Percentiles rank a stretch among this genome's conserved stretches.
Conservation (phyloP, 2,888 invertebrate species). For the Drosophila subquinaria region DNA sequence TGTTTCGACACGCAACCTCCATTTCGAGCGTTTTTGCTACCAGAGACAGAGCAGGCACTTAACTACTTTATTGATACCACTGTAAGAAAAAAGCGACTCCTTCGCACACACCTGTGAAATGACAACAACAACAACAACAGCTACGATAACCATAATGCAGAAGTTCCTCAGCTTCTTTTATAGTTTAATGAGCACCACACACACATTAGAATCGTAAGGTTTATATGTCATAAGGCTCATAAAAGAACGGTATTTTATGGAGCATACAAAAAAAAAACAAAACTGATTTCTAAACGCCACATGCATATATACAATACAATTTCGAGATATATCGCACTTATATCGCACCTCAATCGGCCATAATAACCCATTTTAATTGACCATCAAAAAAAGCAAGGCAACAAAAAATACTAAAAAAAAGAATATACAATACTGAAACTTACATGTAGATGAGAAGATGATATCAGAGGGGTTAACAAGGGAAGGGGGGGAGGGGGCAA, state of each 20-base stretch:
- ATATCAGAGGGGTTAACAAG: slow-evolving; percentile 1
- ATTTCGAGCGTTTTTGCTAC: slow-evolving; percentile 75
- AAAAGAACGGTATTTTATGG: slow-evolving; percentile 72
- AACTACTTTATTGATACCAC: slow-evolving; percentile 75
- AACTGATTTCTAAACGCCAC: slow-evolving; percentile 75
- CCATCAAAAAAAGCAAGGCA: slow-evolving; percentile 59
- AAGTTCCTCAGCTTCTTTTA: slow-evolving; percentile 64
- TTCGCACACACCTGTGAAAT: slow-evolving; percentile 78
- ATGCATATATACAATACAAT: slow-evolving; percentile 27
- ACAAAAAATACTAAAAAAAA: slow-evolving; percentile 13
- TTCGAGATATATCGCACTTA: slow-evolving; percentile 36
- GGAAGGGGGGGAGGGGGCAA: slow-evolving; percentile 14
- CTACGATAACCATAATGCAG: slow-evolving; percentile 30
- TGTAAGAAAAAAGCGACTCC: slow-evolving; percentile 49
- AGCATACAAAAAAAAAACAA: slow-evolving; percentile 32
- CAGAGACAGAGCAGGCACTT: slow-evolving; percentile 65
- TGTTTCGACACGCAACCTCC: slow-evolving; percentile 65
- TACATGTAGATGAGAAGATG: slow-evolving; percentile 37
- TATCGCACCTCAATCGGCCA: slow-evolving; percentile 66
- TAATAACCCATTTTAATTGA: slow-evolving; percentile 79
- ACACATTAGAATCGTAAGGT: slow-evolving; percentile 52
- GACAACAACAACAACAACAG: slow-evolving; percentile 43
- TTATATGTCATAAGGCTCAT: slow-evolving; percentile 61
- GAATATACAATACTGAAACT: slow-evolving; percentile 21
- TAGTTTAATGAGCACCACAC: slow-evolving; percentile 59